Percentiles rank a stretch among this genome's conserved stretches.
Evolutionary conservation across 2,888 invertebrate species (phyloP).

Genomic region (Falcaria lacertinaria): DNA sequence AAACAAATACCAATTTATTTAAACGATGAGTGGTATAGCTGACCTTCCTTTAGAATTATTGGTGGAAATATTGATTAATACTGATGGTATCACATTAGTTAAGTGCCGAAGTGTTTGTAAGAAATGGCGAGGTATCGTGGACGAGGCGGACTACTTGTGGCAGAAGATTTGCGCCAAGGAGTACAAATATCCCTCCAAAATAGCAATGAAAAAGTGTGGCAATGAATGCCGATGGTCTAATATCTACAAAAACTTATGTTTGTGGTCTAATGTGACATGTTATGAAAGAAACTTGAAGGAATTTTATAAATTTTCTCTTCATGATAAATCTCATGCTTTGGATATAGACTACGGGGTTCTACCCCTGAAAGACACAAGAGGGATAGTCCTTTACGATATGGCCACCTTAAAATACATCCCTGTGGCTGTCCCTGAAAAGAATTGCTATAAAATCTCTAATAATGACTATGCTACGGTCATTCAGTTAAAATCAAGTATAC

Average conservation of each 20-base stretch:
- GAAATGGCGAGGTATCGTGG: conserved; percentile 50
- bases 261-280: conserved; percentile 42
- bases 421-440: conserved; percentile 46
- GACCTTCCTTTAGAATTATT: conserved; percentile 56
- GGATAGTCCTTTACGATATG: conserved; percentile 52
- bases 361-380: conserved; percentile 49
- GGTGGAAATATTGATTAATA: conserved; percentile 46
- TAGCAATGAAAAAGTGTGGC: conserved; percentile 54
- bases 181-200: conserved; percentile 42
- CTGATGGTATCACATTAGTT: conserved; percentile 49
- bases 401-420: conserved; percentile 51
- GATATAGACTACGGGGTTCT: conserved; percentile 49
- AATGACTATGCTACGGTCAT: conserved; percentile 46
- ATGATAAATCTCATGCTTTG: conserved; percentile 49
- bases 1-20: neutral
- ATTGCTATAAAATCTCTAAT: conserved; percentile 50
- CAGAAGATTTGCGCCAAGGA: conserved; percentile 47
- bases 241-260: conserved; percentile 52
- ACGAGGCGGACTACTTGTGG: conserved; percentile 50
- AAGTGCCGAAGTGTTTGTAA: conserved; percentile 54
- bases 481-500: conserved; percentile 43
- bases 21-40: conserved; percentile 28
- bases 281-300: conserved; percentile 37
- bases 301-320: conserved; percentile 51
- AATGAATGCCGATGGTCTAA: conserved; percentile 51